Evolutionary conservation across 2,113 vertebrate species (phyloP), one percentile per base, ranked within the genome.

Genomic region (Catharus minimus): DNA sequence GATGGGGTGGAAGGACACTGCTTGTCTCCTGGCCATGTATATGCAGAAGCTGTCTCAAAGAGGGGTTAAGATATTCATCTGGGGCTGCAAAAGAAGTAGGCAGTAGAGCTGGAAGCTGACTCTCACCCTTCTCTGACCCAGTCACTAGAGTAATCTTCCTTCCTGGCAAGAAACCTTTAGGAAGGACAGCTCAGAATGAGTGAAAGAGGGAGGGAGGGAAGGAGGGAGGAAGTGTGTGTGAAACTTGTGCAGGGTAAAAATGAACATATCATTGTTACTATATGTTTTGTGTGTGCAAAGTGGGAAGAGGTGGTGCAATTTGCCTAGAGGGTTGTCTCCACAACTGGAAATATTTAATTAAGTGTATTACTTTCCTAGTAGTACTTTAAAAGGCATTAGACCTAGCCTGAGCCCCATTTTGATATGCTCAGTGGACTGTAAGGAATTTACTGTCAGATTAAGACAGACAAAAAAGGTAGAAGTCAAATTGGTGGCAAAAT

Each of bases 281-380:
- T 84, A 24, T 33, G 22, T 93, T 67, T 88, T 55, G 23, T 50
- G 5, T 6, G 16, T 58, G 13, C 28, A 64, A 43, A 79, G 6
- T 1, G 30, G 75, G 21, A 79, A 81, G 75, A 82, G 46, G 56
- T 90, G 53, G 52, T 79, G 53, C 33, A 39, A 84, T 62, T 82
- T 94, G 75, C 69, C 62, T 52, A 49, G 90, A 84, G 69, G 64
- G 60, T 71, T 56, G 67, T 84, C 80, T 90, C 53, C 58, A 80
- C 77, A 36, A 89, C 56, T 88, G 92, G 89, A 95, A 97, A 95
- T 91, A 95, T 88, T 97, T 92, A 92, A 94, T 94, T 95, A 92
- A 93, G 74, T 79, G 64, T 95, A 91, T 95, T 91, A 80, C 68
- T 95, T 91, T 92, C 79, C 89, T 94, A 68, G 79, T 88, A 88